Percentiles rank a stretch among this genome's conserved stretches.
phyloP scores from a whole-genome alignment of 2,888 invertebrate genomes.

The Polyommatus iphigenia region DNA sequence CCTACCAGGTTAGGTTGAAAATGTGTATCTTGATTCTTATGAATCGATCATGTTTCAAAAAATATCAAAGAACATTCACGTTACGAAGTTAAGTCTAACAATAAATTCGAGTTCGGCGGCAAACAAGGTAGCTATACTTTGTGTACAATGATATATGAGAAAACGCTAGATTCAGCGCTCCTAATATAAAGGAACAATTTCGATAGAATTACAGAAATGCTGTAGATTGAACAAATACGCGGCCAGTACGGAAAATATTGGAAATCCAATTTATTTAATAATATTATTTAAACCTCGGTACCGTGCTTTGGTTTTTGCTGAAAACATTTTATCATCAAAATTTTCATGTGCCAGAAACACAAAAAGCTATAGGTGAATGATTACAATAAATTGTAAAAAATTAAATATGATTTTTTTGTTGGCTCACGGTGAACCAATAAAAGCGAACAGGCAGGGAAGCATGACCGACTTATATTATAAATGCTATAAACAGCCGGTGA shows the following conservation, averaged over 20 bases:
- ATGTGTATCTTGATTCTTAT: background rate
- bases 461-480: background rate
- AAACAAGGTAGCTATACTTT: slow-evolving; percentile 30
- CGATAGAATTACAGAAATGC: slow-evolving; percentile 22
- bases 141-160: slow-evolving; percentile 23
- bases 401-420: background rate
- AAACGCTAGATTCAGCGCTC: slow-evolving; percentile 26
- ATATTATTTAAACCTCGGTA: background rate
- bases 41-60: background rate
- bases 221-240: slow-evolving; percentile 20
- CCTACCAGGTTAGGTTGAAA: background rate
- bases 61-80: slow-evolving; percentile 23
- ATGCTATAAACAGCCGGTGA: too few species aligned
- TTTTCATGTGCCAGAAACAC: background rate
- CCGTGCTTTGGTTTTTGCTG: background rate
- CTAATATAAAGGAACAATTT: slow-evolving; percentile 18
- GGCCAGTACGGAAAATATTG: slow-evolving; percentile 17
- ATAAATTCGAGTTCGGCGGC: slow-evolving; percentile 32
- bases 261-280: slow-evolving; percentile 14
- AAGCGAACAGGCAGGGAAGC: background rate
- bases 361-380: background rate
- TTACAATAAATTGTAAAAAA: background rate
- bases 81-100: slow-evolving; percentile 29
- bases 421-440: background rate
- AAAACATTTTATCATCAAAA: background rate